Base-by-base conservation (phyloP, 2,113 vertebrate genomes). In the Peromyscus maniculatus region DNA sequence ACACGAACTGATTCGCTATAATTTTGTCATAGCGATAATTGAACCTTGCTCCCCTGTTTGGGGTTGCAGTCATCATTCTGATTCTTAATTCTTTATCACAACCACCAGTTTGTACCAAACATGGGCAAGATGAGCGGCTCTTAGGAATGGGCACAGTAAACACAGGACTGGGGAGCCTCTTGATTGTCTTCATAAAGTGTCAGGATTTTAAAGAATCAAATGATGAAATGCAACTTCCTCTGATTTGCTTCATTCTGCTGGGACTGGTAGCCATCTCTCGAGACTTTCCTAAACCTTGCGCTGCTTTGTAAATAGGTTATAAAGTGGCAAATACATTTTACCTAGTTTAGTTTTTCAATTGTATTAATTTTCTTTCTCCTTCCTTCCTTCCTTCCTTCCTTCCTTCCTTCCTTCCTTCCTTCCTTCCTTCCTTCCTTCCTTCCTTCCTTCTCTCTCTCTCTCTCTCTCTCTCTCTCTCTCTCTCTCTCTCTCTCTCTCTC, bases 1-100 rank as follows among this genome's bases (percentile, higher is more conserved):
- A 36, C 52, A 31, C 80, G 71, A 24, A 55, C 49, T 79, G 21
- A 62, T 91, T 83, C 79, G 15, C 71, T 89, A 12, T 26, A 83
- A 87, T 84, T 94, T 84, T 64, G 55, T 87, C 91, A 77, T 57
- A 21, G 71, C 84, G 82, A 21, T 55, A 94, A 88, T 55, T 10
- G 7, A 4, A 24, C 80, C 77, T 39, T 87, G 0, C 21, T 19
- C n/a, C 15, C 9, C 31, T 26, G 66, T 21, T 82, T 49, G 79
- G n/a, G 39, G 64, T n/a, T 80, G 2, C 3, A n/a, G 0, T 89
- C 17, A 72, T 91, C n/a, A 66, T 86, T 88, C 36, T 87, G 74
- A 69, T 93, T 93, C 72, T 89, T 31, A 90, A 8, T 84, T 26
- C 67, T 84, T 75, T n/a, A 78, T 69, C 9, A 17, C 55, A 91